A percentile compares a stretch with the other conserved stretches of the same genome.
These are phyloP conservation scores for Malacosoma neustria DNA, from an alignment of 2,888 invertebrate species.

Conservation along the genomic window DNA sequence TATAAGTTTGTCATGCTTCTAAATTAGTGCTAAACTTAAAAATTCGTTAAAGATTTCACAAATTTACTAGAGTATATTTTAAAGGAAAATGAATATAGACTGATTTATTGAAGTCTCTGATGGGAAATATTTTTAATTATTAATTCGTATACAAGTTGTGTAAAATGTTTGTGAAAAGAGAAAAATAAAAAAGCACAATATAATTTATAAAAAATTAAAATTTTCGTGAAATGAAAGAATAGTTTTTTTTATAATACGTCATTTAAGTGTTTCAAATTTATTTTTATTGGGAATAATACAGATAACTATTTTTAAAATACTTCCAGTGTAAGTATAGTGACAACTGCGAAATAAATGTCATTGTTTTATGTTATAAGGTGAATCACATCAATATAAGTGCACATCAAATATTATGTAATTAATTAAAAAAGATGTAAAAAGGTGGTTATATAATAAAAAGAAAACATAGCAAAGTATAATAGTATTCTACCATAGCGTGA, in stretches of 20 bases:
- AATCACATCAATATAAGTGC: too few species aligned
- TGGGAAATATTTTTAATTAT: neutral
- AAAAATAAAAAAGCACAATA: conserved; percentile 40
- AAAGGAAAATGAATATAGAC: too few species aligned
- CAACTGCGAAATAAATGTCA: too few species aligned
- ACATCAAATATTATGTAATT: too few species aligned
- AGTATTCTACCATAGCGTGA: conserved; percentile 27
- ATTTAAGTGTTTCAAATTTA: too few species aligned
- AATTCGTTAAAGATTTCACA: neutral
- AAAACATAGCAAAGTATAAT: conserved; percentile 24
- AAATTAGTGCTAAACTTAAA: conserved; percentile 23
- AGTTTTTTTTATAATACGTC: too few species aligned
- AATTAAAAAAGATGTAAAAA: too few species aligned
- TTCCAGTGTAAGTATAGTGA: too few species aligned
- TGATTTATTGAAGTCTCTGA: neutral
- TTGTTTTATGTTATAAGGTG: too few species aligned
- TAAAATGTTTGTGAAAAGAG: conserved; percentile 73
- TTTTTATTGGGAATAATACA: too few species aligned
- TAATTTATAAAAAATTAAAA: conserved; percentile 6
- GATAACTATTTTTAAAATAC: too few species aligned
- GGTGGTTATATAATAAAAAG: conserved; percentile 13
- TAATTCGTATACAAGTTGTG: conserved; percentile 25
- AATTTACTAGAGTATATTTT: neutral
- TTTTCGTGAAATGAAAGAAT: too few species aligned
- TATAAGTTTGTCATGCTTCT: conserved; percentile 29